These are phyloP conservation scores for Cynopterus sphinx DNA, from an alignment of 2,797 vertebrate genomes.

Conservation along the genomic window DNA sequence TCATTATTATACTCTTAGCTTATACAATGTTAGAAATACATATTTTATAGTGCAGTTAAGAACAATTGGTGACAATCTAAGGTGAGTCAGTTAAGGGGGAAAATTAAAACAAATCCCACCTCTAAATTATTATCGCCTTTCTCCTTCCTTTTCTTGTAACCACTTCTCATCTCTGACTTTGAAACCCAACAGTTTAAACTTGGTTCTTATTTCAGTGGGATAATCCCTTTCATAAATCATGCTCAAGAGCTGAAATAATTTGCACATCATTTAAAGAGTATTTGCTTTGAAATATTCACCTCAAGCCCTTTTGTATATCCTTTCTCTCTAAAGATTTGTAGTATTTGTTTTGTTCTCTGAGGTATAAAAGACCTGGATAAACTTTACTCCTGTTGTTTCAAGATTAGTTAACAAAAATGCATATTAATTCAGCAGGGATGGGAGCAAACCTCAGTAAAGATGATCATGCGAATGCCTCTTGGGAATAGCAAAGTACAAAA, in stretches of 20 bases:
- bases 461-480: conserved; percentile 83
- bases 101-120: conserved; percentile 82
- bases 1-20: conserved; percentile 73
- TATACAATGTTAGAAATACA: conserved; percentile 75
- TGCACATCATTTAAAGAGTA: conserved; percentile 90
- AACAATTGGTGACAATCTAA: conserved; percentile 76
- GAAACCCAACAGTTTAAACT: conserved; percentile 87
- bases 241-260: conserved; percentile 90
- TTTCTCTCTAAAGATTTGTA: conserved; percentile 89
- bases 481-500: conserved; percentile 85
- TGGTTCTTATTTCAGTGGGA: conserved; percentile 87
- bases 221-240: conserved; percentile 90
- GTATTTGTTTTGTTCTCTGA: conserved; percentile 92
- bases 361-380: conserved; percentile 91
- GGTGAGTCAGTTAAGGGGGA: conserved; percentile 53
- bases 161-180: conserved; percentile 86
- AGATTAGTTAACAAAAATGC: conserved; percentile 91
- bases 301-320: conserved; percentile 90
- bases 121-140: conserved; percentile 81
- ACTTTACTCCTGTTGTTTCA: conserved; percentile 91
- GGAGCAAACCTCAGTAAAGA: conserved; percentile 88
- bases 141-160: conserved; percentile 82
- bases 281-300: conserved; percentile 93
- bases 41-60: conserved; percentile 69
- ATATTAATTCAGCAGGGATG: conserved; percentile 89